Percentiles rank a stretch among this genome's conserved stretches.
Conservation (phyloP, 2,113 vertebrate species). For the Syngnathus typhle region DNA sequence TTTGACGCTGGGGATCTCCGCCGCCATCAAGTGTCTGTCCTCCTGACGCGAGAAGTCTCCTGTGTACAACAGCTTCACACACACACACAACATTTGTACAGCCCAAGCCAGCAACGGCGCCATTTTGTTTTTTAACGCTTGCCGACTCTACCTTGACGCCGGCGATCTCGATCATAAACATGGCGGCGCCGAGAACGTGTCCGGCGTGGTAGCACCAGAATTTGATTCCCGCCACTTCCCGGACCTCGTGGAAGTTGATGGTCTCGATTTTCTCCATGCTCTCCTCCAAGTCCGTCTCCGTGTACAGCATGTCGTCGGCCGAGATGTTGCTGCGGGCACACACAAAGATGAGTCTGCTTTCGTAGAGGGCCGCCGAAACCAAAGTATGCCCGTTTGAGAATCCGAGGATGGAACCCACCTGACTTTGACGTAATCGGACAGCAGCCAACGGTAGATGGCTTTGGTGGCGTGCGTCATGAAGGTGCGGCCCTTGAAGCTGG, state of each 20-base stretch:
- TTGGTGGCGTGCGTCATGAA: slow-evolving; percentile 98
- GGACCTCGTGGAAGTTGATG: slow-evolving; percentile 96
- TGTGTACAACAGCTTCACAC: slow-evolving; percentile 82
- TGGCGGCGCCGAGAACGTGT: slow-evolving; percentile 91
- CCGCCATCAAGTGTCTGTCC: slow-evolving; percentile 93
- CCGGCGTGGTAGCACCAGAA: slow-evolving; percentile 96
- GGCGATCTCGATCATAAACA: slow-evolving; percentile 98
- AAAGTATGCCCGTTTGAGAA: no score
- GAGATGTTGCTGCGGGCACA: slow-evolving; percentile 82
- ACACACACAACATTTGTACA: slow-evolving; percentile 1
- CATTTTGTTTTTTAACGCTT: background rate
- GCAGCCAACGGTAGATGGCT: slow-evolving; percentile 94
- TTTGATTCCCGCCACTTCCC: slow-evolving; percentile 93
- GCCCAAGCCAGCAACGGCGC: background rate
- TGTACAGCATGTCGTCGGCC: slow-evolving; percentile 94
- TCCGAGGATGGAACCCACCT: slow-evolving; percentile 65
- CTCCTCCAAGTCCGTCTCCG: slow-evolving; percentile 90
- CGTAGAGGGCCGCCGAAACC: no score
- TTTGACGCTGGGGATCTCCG: slow-evolving; percentile 95
- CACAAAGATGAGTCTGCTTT: no score
- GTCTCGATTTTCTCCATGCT: slow-evolving; percentile 99
- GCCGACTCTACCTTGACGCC: slow-evolving; percentile 81
- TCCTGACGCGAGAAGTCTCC: slow-evolving; percentile 96
- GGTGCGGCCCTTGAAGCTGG: slow-evolving; percentile 92
- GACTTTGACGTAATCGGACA: slow-evolving; percentile 96